A percentile compares a stretch with the other conserved stretches of the same genome.
phyloP scores from a whole-genome alignment of 2,888 invertebrate species.

The Eremobia ochroleuca region DNA sequence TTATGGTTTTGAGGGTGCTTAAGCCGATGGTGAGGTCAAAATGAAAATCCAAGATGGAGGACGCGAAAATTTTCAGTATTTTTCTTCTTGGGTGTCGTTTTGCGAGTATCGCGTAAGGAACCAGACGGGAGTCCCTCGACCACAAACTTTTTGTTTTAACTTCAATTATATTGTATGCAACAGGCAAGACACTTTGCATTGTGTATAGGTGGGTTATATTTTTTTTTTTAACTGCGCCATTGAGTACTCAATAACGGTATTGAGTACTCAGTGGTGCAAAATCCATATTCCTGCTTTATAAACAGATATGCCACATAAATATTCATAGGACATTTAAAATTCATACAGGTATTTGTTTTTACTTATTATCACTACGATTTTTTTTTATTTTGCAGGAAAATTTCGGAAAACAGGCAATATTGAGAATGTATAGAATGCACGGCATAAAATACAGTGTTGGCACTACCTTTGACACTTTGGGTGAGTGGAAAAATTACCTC shows the following conservation, averaged over 20 bases:
- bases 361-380: conserved; percentile 9
- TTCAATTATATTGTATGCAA: neutral
- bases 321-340: neutral
- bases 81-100: too few species aligned
- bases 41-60: too few species aligned
- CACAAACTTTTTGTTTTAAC: too few species aligned
- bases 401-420: conserved; percentile 83
- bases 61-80: too few species aligned
- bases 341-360: neutral
- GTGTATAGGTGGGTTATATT: neutral
- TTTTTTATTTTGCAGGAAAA: conserved; percentile 85
- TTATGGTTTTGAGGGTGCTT: too few species aligned
- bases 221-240: neutral
- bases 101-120: too few species aligned
- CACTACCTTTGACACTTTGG: conserved; percentile 80
- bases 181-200: neutral
- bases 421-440: conserved; percentile 76
- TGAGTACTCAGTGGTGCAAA: neutral
- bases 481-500: conserved; percentile 63
- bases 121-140: too few species aligned
- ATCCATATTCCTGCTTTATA: neutral
- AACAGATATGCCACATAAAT: neutral
- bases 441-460: conserved; percentile 80
- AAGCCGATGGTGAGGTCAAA: too few species aligned
- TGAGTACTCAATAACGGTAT: neutral